These are phyloP conservation scores for Bombus superbus DNA, from an alignment of 1,140 invertebrate species.

Conservation along the genomic window DNA sequence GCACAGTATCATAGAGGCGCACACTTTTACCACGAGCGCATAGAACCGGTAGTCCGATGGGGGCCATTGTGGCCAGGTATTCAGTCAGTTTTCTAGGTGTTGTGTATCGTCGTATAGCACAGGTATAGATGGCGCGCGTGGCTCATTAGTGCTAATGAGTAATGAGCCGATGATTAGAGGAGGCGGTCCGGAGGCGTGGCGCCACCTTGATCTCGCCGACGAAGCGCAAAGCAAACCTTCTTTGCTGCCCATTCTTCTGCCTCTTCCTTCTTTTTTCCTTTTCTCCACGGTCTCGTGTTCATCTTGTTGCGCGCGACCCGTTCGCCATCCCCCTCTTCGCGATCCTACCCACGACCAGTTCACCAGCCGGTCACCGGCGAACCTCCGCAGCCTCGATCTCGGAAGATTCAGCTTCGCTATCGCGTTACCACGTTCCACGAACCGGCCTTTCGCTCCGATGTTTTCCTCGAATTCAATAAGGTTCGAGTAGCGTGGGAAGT, in stretches of 20 bases:
- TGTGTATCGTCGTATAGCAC: constrained; percentile 45
- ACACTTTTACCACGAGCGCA: not conserved
- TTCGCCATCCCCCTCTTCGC: not conserved
- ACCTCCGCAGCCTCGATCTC: constrained; percentile 47
- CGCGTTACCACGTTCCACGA: constrained; percentile 56
- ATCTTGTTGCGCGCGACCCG: constrained; percentile 49
- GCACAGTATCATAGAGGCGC: constrained; percentile 49
- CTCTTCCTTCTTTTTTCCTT: constrained; percentile 44
- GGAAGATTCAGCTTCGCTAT: constrained; percentile 45
- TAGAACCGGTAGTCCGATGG: not conserved
- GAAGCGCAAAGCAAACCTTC: constrained; percentile 68
- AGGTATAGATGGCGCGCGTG: constrained; percentile 74
- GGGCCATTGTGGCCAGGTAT: constrained; percentile 40
- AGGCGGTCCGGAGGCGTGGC: constrained; percentile 82
- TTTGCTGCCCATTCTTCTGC: constrained; percentile 47
- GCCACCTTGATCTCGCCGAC: constrained; percentile 79
- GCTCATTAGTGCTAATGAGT: constrained; percentile 83
- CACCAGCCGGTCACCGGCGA: constrained; percentile 52
- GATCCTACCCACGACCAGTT: constrained; percentile 40
- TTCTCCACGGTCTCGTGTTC: constrained; percentile 37
- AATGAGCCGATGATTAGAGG: constrained; percentile 83
- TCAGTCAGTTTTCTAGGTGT: constrained; percentile 55
- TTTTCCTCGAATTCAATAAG: constrained; percentile 17
- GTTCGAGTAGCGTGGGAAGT: not conserved
- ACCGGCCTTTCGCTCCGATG: not conserved